Base-by-base conservation (phyloP, 2,113 vertebrate genomes). In the Gadus macrocephalus region DNA sequence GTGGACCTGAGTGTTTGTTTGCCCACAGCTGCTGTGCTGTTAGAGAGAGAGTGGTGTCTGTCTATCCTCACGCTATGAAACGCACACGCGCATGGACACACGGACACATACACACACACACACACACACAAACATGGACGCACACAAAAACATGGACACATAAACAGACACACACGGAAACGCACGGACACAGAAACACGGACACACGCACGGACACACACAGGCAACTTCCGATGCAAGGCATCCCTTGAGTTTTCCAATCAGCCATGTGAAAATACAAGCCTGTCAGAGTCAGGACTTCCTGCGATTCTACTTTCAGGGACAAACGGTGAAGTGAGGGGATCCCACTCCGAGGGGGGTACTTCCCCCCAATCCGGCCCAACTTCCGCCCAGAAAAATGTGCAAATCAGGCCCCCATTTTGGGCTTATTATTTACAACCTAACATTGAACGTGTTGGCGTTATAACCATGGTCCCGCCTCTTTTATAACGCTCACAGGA, bases 241-340 rank as follows among this genome's bases (percentile, higher is more conserved):
- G 69, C 28, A 42, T 88, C 89, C 95, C 93, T 91, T 82, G 74
- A 88, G 80, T 88, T 85, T 88, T 89, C 42, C 81, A 89, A 83
- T 93, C 93, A 93, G 92, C 93, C 90, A 90, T 88, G 91, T 90
- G 81, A 94, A 94, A 89, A 94, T 90, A 93, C 93, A 94, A 95
- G 95, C 90, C 91, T 91, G 95, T 96, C 95, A 96, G 90, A 94
- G 91, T 94, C 93, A 93, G 95, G 94, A 96, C 95, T 98, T 97
- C 96, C 95, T 94, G 85, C 94, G 86, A 98, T 98, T 97, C 95
- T 96, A 91, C 89, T 93, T 86, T 35, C 89, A 91, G 90, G 93
- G 92, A 87, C 88, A 90, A 93, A 93, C 92, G 94, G 91, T 84
- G 91, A 92, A 91, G 90, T 92, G 93, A 93, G 87, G 87, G 90